Base-by-base conservation (phyloP, 2,113 vertebrate species). In the Argyrosomus japonicus region DNA sequence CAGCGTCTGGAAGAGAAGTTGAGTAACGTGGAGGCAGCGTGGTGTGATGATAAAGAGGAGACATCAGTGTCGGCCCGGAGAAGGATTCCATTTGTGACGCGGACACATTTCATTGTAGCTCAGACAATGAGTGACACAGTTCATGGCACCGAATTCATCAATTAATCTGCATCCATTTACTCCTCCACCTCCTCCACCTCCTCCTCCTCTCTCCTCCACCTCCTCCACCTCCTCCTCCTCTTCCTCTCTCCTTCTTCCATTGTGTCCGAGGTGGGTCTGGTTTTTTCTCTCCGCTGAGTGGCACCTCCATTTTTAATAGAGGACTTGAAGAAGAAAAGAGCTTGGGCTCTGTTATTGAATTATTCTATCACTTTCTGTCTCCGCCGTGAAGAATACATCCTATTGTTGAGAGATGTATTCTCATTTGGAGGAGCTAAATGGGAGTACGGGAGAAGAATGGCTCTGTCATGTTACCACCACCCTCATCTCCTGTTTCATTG, bases 271-370 rank as follows among this genome's bases (percentile, higher is more conserved):
- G 57, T 19, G 32, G 23, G 43, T 83, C 50, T 65, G 12, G 1
- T 58, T 63, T 80, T 45, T n/a, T n/a, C n/a, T 48, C 63, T 23
- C 23, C 47, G 29, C 54, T 58, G 86, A 87, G 72, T 65, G 81
- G 72, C 86, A 83, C 79, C 79, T 87, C n/a, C 32, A n/a, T 69
- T 81, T 90, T 88, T 87, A 90, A 87, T 85, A 79, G 82, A 56
- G 27, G 61, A 48, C 76, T 77, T 43, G 56, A 69, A 68, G 53
- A n/a, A 88, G 71, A 86, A 77, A 25, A 74, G 67, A 84, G 69
- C 63, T 9, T 3, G 2, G 23, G 51, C 61, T 68, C 77, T 70
- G 51, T 79, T 57, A 72, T 78, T 79, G 36, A 82, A 78, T 84
- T 67, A n/a, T n/a, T n/a, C n/a, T 80, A 75, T 83, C 79, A 71